Evolutionary conservation across 2,888 invertebrate genomes (phyloP), one percentile per base, ranked within the genome.

Genomic region (Falcaria lacertinaria): DNA sequence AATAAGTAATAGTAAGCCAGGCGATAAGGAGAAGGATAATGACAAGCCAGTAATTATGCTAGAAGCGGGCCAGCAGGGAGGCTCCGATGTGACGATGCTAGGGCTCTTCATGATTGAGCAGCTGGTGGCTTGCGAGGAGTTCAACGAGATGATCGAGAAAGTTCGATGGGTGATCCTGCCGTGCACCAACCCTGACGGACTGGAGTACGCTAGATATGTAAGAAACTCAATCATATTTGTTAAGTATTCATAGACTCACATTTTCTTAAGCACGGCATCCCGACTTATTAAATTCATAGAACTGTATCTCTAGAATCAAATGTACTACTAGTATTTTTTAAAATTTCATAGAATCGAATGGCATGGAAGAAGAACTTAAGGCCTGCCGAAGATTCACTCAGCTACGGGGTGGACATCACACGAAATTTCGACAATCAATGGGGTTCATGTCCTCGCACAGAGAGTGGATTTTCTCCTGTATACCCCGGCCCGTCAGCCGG

Each of bases 401-500:
- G 73, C 36, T 60, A 58, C 5, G 88, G 88, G 1, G 80, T 87
- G 1, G 88, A 86, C 46, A 64, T 89, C 22, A 70, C 74, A 15
- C 66, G 80, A 41, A 89, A 89, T 48, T 88, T 87, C 39, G 79
- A 85, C 17, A 53, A 53, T 1, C 64, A 78, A 1, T 88, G 83
- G 79, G 56, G 45, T 13, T 44, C 57, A 1, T 87, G 88, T 38
- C 50, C 62, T 0, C 50, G 19, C 19, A 42, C 57, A 0, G 52
- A 59, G 0, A 74, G 64, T 37, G 60, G 56, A 1, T 81, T 73
- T 49, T 79, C 80, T 0, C 58, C 54, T 1, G 49, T 56, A 1
- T 95, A 87, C 65, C 91, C 91, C 0, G 95, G 95, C 0, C 64
- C 78, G 0, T 34, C 57, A 1, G 60, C 92, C 0, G 91, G 90